Percentiles rank a stretch among this genome's conserved stretches.
phyloP scores from a whole-genome alignment of 1,140 invertebrate genomes.

The Neodiprion lecontei region DNA sequence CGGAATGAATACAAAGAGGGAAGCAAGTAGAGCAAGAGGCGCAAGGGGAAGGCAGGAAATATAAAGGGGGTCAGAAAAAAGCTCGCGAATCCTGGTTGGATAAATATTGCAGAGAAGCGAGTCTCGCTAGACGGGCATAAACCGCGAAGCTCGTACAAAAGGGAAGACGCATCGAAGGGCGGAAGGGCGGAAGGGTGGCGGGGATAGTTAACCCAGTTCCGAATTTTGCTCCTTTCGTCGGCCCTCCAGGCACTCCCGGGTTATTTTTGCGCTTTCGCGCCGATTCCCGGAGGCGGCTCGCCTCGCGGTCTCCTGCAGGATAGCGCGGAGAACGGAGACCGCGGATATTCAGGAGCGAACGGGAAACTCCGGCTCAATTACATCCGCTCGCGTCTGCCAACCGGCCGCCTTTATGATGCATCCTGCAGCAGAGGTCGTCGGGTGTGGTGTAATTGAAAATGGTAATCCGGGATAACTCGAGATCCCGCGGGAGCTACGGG shows the following conservation, averaged over 20 bases:
- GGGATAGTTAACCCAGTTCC: neutral
- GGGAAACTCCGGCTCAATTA: neutral
- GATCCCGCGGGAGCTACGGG: neutral
- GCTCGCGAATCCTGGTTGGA: neutral
- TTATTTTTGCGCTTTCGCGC: neutral
- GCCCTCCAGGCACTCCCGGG: neutral
- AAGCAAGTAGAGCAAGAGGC: too few relatives aligned
- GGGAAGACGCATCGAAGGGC: neutral
- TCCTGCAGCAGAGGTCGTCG: too few relatives aligned
- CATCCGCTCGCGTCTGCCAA: neutral
- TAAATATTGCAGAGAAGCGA: neutral
- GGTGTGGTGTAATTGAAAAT: neutral
- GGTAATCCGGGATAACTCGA: neutral
- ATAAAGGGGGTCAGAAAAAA: neutral
- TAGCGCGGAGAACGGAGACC: too few relatives aligned
- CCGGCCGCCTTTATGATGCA: neutral
- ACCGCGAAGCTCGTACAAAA: neutral
- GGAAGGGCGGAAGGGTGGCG: too few relatives aligned
- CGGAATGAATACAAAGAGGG: too few relatives aligned
- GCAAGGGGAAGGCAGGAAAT: neutral
- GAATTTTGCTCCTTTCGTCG: neutral
- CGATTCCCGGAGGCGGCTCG: neutral
- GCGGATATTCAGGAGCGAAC: neutral
- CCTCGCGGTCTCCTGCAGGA: neutral
- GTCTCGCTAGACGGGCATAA: neutral